Conservation (phyloP, 2,113 vertebrate genomes). For the Cardinalis cardinalis region DNA sequence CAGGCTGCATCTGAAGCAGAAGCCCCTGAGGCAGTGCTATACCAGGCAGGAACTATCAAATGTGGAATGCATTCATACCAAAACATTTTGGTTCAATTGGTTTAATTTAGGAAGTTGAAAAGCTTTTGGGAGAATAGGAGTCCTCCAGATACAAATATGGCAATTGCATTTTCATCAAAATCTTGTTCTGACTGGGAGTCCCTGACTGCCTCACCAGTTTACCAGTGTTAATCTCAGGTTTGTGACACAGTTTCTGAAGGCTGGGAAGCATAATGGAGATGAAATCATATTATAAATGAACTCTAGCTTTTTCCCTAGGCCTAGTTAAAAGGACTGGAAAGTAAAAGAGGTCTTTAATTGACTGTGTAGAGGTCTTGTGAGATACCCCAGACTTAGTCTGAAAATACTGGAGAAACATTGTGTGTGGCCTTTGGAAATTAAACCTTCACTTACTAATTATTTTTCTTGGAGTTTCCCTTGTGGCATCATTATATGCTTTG, state of each 20-base stretch:
- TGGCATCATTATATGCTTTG: conserved; percentile 42
- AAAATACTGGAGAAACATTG: conserved; percentile 4
- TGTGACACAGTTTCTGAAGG: neutral
- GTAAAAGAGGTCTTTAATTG: conserved; percentile 3
- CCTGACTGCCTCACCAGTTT: neutral
- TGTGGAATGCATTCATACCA: neutral
- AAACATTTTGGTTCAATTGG: neutral
- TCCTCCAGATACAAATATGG: neutral
- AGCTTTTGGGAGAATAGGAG: neutral
- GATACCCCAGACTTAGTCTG: neutral
- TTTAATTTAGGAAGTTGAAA: neutral
- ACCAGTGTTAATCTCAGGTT: neutral
- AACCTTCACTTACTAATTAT: conserved; percentile 38
- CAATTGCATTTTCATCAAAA: neutral
- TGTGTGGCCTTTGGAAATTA: neutral
- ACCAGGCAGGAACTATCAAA: neutral
- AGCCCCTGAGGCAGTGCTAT: neutral
- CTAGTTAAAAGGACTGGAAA: neutral
- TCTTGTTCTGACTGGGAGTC: neutral
- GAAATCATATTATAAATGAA: neutral
- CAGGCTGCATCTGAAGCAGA: conserved; percentile 16
- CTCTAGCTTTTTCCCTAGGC: neutral
- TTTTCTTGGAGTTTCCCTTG: conserved; percentile 13
- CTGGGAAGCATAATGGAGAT: neutral
- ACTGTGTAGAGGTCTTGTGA: neutral